Conservation (phyloP, 2,797 vertebrate genomes). For the Arctocebus calabarensis region DNA sequence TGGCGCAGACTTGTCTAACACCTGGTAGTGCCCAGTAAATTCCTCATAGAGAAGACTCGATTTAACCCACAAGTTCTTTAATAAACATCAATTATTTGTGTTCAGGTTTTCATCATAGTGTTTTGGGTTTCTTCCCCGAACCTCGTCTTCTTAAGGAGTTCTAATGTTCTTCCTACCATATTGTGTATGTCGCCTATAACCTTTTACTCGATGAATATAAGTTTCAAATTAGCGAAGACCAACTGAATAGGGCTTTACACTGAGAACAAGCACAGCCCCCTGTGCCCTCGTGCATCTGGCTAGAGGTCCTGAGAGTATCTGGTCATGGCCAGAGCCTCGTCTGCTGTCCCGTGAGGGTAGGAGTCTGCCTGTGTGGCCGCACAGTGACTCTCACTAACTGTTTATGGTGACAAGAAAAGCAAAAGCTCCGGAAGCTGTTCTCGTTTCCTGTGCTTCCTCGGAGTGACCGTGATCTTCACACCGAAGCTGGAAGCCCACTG, state of each 20-base stretch:
- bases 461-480: not conserved
- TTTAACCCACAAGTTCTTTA: not conserved
- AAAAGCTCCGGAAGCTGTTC: not conserved
- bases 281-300: not conserved
- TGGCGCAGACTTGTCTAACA: not conserved
- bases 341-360: not conserved
- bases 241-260: not conserved
- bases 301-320: not conserved
- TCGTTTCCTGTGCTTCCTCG: not conserved
- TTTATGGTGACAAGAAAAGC: not conserved
- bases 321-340: not conserved
- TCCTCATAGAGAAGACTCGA: not conserved
- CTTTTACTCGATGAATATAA: not conserved
- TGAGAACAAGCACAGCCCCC: not conserved
- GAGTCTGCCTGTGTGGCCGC: rapidly evolving
- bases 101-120: not conserved
- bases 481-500: rapidly evolving
- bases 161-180: not conserved
- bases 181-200: not conserved
- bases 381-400: rapidly evolving
- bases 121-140: not conserved
- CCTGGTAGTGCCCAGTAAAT: not conserved
- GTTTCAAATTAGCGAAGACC: not conserved
- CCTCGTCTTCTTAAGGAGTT: not conserved
- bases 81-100: not conserved